Evolutionary conservation across 2,797 vertebrate genomes (phyloP).

Genomic region (Menidia menidia): DNA sequence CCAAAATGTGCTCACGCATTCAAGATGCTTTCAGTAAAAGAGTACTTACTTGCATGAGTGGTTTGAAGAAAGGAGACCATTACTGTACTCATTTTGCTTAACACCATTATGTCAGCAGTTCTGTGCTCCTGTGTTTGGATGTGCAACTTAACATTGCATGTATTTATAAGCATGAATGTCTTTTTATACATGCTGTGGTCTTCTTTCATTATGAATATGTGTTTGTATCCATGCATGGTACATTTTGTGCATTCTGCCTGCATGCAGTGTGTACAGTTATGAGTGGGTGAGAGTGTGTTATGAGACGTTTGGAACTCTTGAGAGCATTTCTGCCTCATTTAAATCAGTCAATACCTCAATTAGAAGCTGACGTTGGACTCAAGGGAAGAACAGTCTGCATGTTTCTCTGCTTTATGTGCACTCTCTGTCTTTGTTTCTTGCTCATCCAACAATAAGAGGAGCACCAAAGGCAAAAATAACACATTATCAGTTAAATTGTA

Average conservation of each 20-base stretch:
- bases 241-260: slow-evolving; percentile 16
- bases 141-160: slow-evolving; percentile 23
- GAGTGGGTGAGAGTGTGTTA: slow-evolving; percentile 22
- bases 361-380: slow-evolving; percentile 75
- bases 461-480: slow-evolving; percentile 52
- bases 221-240: slow-evolving; percentile 12
- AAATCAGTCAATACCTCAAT: slow-evolving; percentile 85
- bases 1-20: slow-evolving; percentile 62
- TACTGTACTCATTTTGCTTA: slow-evolving; percentile 56
- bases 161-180: slow-evolving; percentile 10
- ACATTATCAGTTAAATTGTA: slow-evolving; percentile 43
- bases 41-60: slow-evolving; percentile 72
- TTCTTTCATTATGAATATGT: slow-evolving; percentile 7
- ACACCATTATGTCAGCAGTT: slow-evolving; percentile 11
- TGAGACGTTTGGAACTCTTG: slow-evolving; percentile 54
- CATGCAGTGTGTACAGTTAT: slow-evolving; percentile 15
- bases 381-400: slow-evolving; percentile 68
- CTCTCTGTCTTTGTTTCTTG: slow-evolving; percentile 45
- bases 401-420: slow-evolving; percentile 70
- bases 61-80: slow-evolving; percentile 73
- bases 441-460: slow-evolving; percentile 38
- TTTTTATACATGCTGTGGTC: neutral
- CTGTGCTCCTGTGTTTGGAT: slow-evolving; percentile 22
- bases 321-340: slow-evolving; percentile 85
- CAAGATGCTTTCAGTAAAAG: slow-evolving; percentile 66